These are phyloP conservation scores for Eupeodes corollae DNA, from an alignment of 1,140 invertebrate genomes.

Conservation along the genomic window DNA sequence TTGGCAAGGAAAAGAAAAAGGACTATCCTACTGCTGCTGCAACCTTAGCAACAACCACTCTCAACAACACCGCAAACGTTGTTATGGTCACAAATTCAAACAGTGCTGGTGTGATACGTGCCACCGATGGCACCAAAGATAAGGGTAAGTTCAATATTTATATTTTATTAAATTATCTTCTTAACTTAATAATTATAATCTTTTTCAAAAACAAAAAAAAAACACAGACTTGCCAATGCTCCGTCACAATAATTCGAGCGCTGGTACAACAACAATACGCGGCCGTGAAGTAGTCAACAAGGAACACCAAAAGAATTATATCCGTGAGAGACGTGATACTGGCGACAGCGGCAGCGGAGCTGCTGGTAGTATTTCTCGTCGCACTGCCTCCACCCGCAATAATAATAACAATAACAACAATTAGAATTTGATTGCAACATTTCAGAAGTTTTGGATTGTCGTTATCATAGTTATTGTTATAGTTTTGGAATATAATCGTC, in stretches of 20 bases:
- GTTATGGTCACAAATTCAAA: not conserved
- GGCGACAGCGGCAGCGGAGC: not conserved
- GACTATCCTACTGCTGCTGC: not conserved
- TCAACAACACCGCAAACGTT: not conserved
- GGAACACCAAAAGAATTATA: not conserved
- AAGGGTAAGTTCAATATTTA: not conserved
- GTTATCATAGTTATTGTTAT: too few relatives aligned
- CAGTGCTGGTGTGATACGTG: not conserved
- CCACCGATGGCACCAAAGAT: not conserved
- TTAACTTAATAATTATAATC: not conserved
- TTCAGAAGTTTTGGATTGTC: too few relatives aligned
- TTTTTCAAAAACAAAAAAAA: not conserved
- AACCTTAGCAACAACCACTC: too few relatives aligned
- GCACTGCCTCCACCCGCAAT: too few relatives aligned
- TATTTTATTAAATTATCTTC: too few relatives aligned
- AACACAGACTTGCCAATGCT: not conserved
- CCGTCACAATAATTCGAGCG: not conserved
- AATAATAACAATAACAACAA: too few relatives aligned
- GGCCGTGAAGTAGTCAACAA: not conserved
- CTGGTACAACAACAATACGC: too few relatives aligned
- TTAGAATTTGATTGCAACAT: too few relatives aligned
- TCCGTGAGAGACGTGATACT: not conserved
- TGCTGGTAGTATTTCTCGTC: not conserved
- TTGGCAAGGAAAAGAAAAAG: not conserved
- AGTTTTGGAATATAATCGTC: too few relatives aligned